Base-by-base conservation (phyloP, 2,113 vertebrate genomes). In the Centropristis striata region DNA sequence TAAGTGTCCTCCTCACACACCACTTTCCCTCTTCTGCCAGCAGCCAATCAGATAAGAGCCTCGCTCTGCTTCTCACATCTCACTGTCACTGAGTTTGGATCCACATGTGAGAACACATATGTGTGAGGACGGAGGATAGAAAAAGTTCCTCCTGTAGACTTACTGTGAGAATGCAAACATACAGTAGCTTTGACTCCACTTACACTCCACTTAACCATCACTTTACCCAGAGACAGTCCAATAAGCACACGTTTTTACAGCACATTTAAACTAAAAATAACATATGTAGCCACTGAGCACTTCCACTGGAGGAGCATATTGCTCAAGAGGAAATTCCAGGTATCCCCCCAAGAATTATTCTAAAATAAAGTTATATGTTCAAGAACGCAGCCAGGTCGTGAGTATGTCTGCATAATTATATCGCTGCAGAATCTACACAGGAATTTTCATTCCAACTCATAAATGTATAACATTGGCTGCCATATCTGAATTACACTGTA, bases 21-120 rank as follows among this genome's bases (percentile, higher is more conserved):
- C 49, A 76, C 67, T 73, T 73, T 41, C 32, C n/a, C 51, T 58
- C 37, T 37, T 58, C 37, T 37, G 55, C 25, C 72, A 39, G n/a
- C 39, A 68, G 74, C 78, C 71, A 73, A 82, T 84, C 83, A 84
- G 80, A 81, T 70, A 76, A 85, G 65, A 50, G 61, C 18, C 12
- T 66, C 57, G 0, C 28, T 41, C 18, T 32, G 32, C 13, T 50
- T 21, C n/a, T 57, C 41, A 16, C 8, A 0, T 32, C 50, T 59
- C 41, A 44, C 63, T 20, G 21, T 27, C 23, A n/a, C 46, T 57
- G 39, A 36, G 46, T 71, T 42, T 27, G 2, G 55, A 65, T 27
- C 39, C 27, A 15, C 37, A 39, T 53, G 61, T 21, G 7, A 27
- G 5, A 41, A 44, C 27, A 61, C 3, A 20, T 20, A 57, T 14